Evolutionary conservation across 2,113 vertebrate genomes (phyloP), one percentile per base, ranked within the genome.

Genomic region (Pomatostomus ruficeps): DNA sequence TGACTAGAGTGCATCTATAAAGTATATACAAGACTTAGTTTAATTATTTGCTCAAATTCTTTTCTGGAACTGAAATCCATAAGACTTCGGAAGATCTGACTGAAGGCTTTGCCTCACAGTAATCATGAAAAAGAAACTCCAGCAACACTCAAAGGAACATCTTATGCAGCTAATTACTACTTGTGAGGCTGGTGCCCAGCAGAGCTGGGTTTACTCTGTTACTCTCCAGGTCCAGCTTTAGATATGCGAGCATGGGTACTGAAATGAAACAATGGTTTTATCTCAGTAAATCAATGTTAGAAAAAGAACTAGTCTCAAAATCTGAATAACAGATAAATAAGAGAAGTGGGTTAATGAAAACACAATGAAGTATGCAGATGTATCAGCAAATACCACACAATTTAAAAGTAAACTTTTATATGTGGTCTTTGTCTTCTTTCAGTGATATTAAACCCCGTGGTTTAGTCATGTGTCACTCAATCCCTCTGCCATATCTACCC

Each of bases 401-500:
- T 33, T 49, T 57, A 12, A 1, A 80, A 70, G 8, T 10, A 55
- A 76, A 23, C 1, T 40, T 63, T 70, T 68, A 20, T 49, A 52
- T 51, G n/a, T 38, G 16, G 11, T 26, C 12, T 54, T 73, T 29
- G 11, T 26, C 35, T 43, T 77, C 29, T 31, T 72, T 75, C 40
- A 36, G 7, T 43, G 36, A 12, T 52, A 20, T 17, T 59, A 49
- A 85, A 24, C 5, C 4, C 20, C 1, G 3, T 71, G 23, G 9
- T 54, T 75, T 42, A 55, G 18, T 25, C n/a, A 26, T 8, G 22
- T 36, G 29, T 8, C 33, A 49, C n/a, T 88, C 52, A 85, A 16
- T 36, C 18, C 4, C 6, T 28, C 58, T 62, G 22, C 4, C 5
- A 23, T 1, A 2, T 36, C 25, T 49, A 10, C 3, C 7, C 7